Evolutionary conservation across 2,888 invertebrate species (phyloP).

Genomic region (Acrobasis consociella): DNA sequence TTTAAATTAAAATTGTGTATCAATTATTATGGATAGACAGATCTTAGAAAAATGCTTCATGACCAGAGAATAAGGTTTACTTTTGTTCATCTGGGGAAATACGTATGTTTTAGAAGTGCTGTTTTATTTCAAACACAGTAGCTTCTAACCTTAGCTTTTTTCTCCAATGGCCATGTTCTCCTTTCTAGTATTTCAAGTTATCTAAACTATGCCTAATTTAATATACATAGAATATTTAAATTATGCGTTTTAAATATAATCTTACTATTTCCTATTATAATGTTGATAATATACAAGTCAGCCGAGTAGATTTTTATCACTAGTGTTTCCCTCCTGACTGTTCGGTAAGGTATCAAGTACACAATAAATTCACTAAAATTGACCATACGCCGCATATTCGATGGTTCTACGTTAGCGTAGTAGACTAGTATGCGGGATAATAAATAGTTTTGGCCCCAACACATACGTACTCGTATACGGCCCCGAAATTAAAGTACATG

Average conservation of each 20-base stretch:
- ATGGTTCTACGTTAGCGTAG: slow-evolving; percentile 22
- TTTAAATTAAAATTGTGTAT: slow-evolving; percentile 76
- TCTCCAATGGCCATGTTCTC: slow-evolving; percentile 2
- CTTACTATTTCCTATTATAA: slow-evolving; percentile 8
- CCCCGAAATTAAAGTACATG: slow-evolving; percentile 26
- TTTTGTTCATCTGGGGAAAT: slow-evolving; percentile 1
- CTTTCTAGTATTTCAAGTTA: background rate
- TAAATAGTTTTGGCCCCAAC: slow-evolving; percentile 8
- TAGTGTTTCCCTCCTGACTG: background rate
- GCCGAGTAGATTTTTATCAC: slow-evolving; percentile 8
- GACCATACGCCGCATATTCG: slow-evolving; percentile 22
- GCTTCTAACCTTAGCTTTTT: background rate
- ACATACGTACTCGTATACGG: background rate
- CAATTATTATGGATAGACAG: slow-evolving; percentile 42
- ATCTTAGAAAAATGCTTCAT: slow-evolving; percentile 20
- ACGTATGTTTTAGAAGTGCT: background rate
- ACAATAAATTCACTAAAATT: slow-evolving; percentile 19
- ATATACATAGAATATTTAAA: slow-evolving; percentile 22
- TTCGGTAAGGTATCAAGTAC: slow-evolving; percentile 16
- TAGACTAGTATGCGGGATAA: slow-evolving; percentile 16
- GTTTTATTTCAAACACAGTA: background rate
- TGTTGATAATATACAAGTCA: slow-evolving; percentile 32
- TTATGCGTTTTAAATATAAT: slow-evolving; percentile 24
- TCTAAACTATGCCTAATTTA: slow-evolving; percentile 24
- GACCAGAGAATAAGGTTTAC: slow-evolving; percentile 10